phyloP scores from a whole-genome alignment of 2,797 vertebrate species.

The Mus caroli region DNA sequence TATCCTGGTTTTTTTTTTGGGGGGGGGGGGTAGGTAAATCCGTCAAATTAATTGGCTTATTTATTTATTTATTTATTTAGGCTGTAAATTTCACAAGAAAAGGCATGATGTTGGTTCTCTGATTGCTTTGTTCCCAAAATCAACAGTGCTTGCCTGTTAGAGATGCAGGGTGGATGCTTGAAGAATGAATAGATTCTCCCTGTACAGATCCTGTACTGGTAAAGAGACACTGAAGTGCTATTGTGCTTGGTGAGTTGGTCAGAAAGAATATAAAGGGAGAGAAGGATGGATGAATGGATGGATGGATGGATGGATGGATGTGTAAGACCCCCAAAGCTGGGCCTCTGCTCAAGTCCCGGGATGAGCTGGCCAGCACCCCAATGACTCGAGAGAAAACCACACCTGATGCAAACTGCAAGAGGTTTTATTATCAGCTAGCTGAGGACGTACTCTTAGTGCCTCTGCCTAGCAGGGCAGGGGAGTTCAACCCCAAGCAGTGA shows the following conservation, averaged over 20 bases:
- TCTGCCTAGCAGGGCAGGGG: no score
- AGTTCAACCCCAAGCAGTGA: no score
- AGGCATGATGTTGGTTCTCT: neutral
- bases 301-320: neutral
- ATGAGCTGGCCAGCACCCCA: no score
- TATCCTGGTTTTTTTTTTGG: neutral
- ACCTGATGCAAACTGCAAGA: no score
- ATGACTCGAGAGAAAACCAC: no score
- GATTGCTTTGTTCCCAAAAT: neutral
- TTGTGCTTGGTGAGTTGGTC: conserved; percentile 28
- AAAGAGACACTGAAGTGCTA: conserved; percentile 5
- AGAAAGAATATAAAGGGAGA: neutral
- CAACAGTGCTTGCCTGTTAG: neutral
- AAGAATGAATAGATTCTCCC: conserved; percentile 42
- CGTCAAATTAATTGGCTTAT: conserved; percentile 53
- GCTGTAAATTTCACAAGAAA: conserved; percentile 59
- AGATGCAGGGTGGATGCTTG: neutral
- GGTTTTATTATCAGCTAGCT: no score
- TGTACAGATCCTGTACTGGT: neutral
- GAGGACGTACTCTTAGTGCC: no score
- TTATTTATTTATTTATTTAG: conserved; percentile 27
- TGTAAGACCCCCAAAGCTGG: no score
- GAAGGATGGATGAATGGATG: neutral
- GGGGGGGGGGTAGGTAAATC: conserved; percentile 19
- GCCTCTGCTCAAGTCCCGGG: no score